phyloP scores from a whole-genome alignment of 1,140 invertebrate genomes.

The Heliconius hermathena region DNA sequence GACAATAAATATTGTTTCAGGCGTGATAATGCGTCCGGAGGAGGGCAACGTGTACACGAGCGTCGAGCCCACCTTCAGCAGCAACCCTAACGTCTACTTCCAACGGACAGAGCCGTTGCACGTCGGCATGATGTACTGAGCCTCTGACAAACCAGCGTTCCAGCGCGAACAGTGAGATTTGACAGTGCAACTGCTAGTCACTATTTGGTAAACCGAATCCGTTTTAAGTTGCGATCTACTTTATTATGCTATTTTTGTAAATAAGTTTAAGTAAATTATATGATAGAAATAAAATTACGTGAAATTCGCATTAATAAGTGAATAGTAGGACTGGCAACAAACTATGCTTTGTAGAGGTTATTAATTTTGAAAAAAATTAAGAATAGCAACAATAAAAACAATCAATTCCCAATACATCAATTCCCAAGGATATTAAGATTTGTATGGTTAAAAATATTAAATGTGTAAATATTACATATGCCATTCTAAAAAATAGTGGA shows the following conservation, averaged over 20 bases:
- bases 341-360: not conserved
- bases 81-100: constrained; percentile 93
- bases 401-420: too few relatives aligned
- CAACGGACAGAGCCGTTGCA: constrained; percentile 88
- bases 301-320: not conserved
- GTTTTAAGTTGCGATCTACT: too few relatives aligned
- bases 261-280: not conserved
- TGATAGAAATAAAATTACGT: constrained; percentile 15
- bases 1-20: constrained; percentile 67
- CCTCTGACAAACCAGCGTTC: constrained; percentile 76
- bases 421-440: too few relatives aligned
- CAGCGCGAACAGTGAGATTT: constrained; percentile 73
- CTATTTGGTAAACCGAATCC: not conserved
- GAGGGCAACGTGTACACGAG: constrained; percentile 91
- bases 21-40: constrained; percentile 88
- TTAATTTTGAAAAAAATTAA: too few relatives aligned
- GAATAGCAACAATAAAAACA: too few relatives aligned
- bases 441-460: not conserved
- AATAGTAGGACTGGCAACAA: not conserved
- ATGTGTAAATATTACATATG: not conserved
- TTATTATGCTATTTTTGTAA: not conserved
- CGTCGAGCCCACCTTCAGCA: constrained; percentile 90
- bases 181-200: constrained; percentile 63
- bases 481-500: not conserved
- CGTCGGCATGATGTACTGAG: constrained; percentile 92